Percentiles rank a stretch among this genome's conserved stretches.
Evolutionary conservation across 2,888 invertebrate species (phyloP).

Genomic region (Nematopogon swammerdamellus): DNA sequence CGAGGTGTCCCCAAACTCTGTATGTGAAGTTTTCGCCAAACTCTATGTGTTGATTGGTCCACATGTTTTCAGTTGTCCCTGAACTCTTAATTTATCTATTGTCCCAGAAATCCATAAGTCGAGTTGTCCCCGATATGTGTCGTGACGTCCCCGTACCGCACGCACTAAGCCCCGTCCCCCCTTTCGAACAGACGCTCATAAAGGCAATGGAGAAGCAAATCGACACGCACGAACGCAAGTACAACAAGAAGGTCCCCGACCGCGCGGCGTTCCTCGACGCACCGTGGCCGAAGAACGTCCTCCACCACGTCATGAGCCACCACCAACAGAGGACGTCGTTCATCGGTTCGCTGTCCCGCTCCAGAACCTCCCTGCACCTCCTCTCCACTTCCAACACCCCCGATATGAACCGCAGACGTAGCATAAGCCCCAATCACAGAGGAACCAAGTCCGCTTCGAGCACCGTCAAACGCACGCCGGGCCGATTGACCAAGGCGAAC

Average conservation of each 20-base stretch:
- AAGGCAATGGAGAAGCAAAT: constrained; percentile 35
- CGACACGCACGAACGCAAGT: constrained; percentile 45
- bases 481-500: constrained; percentile 21
- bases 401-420: constrained; percentile 28
- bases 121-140: constrained; percentile 11
- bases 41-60: too few relatives aligned
- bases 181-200: constrained; percentile 31
- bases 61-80: too few relatives aligned
- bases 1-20: too few relatives aligned
- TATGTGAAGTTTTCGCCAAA: too few relatives aligned
- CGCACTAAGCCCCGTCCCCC: constrained; percentile 12
- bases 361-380: constrained; percentile 50
- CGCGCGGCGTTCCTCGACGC: constrained; percentile 27
- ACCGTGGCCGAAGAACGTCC: constrained; percentile 44
- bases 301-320: constrained; percentile 35
- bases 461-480: constrained; percentile 27
- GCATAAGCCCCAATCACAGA: constrained; percentile 28
- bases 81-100: too few relatives aligned
- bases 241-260: constrained; percentile 34
- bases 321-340: constrained; percentile 43
- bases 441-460: constrained; percentile 26
- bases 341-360: constrained; percentile 53
- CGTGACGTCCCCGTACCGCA: constrained; percentile 22
- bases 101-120: too few relatives aligned
- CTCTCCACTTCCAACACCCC: constrained; percentile 32